Conservation (phyloP, 2,888 invertebrate genomes). For the Drosophila monieri region DNA sequence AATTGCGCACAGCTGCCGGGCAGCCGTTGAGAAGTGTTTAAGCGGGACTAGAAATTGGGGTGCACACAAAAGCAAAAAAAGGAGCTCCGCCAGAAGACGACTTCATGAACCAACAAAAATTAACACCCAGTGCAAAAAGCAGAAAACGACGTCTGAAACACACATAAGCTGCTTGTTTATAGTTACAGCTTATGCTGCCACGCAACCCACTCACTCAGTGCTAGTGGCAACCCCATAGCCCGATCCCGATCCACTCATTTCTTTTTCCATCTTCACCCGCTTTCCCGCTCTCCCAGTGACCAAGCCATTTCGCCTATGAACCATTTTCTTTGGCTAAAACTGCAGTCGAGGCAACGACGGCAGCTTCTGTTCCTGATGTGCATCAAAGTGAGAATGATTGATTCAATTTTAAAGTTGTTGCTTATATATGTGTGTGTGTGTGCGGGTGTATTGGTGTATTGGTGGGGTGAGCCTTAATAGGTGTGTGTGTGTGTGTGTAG, state of each 20-base stretch:
- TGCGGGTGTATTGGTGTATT: no score
- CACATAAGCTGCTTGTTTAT: slow-evolving; percentile 79
- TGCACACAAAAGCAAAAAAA: not conserved
- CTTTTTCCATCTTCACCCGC: not conserved
- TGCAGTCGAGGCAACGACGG: slow-evolving; percentile 63
- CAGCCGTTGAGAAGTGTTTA: slow-evolving; percentile 58
- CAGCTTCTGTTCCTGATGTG: slow-evolving; percentile 82
- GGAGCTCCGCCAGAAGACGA: slow-evolving; percentile 52
- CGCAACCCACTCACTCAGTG: slow-evolving; percentile 21
- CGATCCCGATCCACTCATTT: not conserved
- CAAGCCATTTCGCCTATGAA: slow-evolving; percentile 42
- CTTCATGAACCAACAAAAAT: slow-evolving; percentile 82
- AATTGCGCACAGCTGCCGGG: slow-evolving; percentile 75
- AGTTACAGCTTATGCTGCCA: slow-evolving; percentile 78
- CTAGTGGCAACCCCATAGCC: not conserved
- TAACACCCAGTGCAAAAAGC: slow-evolving; percentile 78
- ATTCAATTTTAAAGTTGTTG: slow-evolving; percentile 82
- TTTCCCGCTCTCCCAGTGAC: slow-evolving; percentile 16
- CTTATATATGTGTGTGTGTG: slow-evolving; percentile 29
- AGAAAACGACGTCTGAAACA: slow-evolving; percentile 55
- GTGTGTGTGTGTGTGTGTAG: slow-evolving; percentile 33
- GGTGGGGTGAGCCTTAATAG: slow-evolving; percentile 4
- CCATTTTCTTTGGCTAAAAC: slow-evolving; percentile 68
- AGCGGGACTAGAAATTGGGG: slow-evolving; percentile 29
- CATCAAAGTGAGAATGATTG: slow-evolving; percentile 83